Percentiles rank a stretch among this genome's conserved stretches.
Evolutionary conservation across 2,797 vertebrate genomes (phyloP).

Genomic region (Pangasius macronema): DNA sequence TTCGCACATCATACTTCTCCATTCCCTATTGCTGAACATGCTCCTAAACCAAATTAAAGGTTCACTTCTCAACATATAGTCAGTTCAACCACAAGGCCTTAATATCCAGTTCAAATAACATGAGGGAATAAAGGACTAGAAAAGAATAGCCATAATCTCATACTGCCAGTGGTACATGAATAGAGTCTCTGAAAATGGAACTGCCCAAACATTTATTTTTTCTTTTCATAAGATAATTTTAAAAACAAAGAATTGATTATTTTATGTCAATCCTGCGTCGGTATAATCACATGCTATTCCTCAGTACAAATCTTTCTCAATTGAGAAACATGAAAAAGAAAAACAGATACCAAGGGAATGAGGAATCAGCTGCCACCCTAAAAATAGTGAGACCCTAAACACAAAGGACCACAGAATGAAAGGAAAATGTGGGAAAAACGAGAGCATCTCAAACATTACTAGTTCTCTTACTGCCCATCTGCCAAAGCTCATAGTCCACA

Average conservation of each 20-base stretch:
- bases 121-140: background rate
- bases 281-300: background rate
- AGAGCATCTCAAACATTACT: constrained; percentile 37
- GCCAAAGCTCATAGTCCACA: constrained; percentile 75
- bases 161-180: background rate
- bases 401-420: constrained; percentile 19
- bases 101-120: constrained; percentile 28
- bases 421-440: constrained; percentile 12
- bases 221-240: background rate
- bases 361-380: constrained; percentile 28
- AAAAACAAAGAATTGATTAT: background rate
- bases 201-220: background rate
- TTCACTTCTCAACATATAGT: background rate
- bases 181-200: constrained; percentile 19
- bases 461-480: constrained; percentile 55
- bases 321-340: constrained; percentile 11
- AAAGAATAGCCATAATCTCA: constrained; percentile 20
- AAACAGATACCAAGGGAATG: constrained; percentile 29
- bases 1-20: constrained; percentile 11
- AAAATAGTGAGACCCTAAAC: constrained; percentile 46
- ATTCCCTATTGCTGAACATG: background rate
- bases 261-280: background rate
- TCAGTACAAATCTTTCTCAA: constrained; percentile 18
- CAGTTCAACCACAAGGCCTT: constrained; percentile 15
- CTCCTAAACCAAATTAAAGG: constrained; percentile 3